Evolutionary conservation across 2,888 invertebrate genomes (phyloP).

Genomic region (Dugesia japonica): DNA sequence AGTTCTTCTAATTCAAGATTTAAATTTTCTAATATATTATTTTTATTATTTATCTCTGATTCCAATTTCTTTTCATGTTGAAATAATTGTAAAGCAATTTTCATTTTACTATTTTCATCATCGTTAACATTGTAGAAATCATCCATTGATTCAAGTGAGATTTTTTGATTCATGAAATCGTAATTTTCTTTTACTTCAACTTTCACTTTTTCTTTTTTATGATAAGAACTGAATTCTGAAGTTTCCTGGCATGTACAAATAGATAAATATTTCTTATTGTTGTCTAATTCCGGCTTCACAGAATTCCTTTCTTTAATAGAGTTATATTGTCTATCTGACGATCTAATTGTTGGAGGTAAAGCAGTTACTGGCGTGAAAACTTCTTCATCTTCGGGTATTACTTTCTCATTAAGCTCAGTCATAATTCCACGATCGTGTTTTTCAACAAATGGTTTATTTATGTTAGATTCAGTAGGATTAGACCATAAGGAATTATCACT

Average conservation of each 20-base stretch:
- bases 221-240: neutral
- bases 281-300: too few relatives aligned
- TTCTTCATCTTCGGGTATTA: neutral
- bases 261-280: neutral
- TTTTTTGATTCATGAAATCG: neutral
- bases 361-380: neutral
- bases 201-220: neutral
- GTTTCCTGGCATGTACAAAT: neutral
- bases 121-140: neutral
- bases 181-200: neutral
- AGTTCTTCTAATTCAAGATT: neutral
- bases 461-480: neutral
- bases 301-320: neutral
- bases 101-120: neutral
- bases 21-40: neutral
- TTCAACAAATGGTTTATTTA: neutral
- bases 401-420: neutral
- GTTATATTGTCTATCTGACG: neutral
- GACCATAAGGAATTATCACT: conserved; percentile 10
- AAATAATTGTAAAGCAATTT: neutral
- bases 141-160: neutral
- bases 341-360: neutral
- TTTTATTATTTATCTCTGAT: neutral
- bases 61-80: neutral
- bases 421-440: neutral